phyloP scores from a whole-genome alignment of 2,113 vertebrate species.

The Steatornis caripensis region DNA sequence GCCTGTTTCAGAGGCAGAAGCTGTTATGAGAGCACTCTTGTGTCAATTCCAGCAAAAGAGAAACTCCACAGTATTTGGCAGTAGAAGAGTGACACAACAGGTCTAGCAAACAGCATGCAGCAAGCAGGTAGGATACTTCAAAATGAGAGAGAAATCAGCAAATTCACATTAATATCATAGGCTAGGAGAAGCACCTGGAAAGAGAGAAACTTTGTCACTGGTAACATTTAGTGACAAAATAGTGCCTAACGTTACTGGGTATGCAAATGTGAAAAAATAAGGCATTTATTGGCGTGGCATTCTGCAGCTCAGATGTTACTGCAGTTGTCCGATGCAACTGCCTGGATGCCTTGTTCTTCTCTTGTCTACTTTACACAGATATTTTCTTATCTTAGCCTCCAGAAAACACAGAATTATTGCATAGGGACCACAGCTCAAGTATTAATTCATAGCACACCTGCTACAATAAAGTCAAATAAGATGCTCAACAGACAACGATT shows the following conservation, averaged over 20 bases:
- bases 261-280: background rate
- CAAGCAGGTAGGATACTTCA: background rate
- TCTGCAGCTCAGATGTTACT: background rate
- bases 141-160: background rate
- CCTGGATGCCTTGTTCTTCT: background rate
- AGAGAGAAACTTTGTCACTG: background rate
- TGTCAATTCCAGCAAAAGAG: background rate
- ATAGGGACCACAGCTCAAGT: background rate
- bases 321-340: background rate
- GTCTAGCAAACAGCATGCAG: background rate
- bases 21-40: background rate
- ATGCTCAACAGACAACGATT: background rate
- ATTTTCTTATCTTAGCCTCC: background rate
- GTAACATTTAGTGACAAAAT: background rate
- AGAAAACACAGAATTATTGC: background rate
- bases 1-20: background rate
- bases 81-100: background rate
- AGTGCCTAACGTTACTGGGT: background rate
- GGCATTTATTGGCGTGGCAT: background rate
- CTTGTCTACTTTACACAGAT: background rate
- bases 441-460: background rate
- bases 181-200: background rate
- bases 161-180: background rate
- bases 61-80: background rate
- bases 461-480: background rate